These are phyloP conservation scores for Sipha maydis DNA, from an alignment of 2,888 invertebrate species.

Conservation along the genomic window DNA sequence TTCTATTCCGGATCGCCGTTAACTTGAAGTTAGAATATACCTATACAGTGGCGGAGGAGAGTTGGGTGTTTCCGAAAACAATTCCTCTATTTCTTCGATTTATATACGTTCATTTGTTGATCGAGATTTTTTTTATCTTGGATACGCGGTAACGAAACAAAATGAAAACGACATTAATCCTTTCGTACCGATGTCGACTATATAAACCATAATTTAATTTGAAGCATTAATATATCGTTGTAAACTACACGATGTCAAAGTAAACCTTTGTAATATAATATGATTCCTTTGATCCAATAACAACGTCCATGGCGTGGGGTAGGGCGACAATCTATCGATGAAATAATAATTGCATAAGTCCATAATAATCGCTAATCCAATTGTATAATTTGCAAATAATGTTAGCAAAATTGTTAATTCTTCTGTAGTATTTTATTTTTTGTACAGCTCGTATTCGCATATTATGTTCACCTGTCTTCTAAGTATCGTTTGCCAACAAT, in stretches of 20 bases:
- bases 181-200: neutral
- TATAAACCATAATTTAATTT: neutral
- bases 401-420: neutral
- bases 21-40: no score
- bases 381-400: neutral
- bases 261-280: conserved; percentile 37
- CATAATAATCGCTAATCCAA: conserved; percentile 2
- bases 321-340: neutral
- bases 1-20: no score
- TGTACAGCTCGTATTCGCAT: no score
- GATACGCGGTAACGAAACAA: neutral
- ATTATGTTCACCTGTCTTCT: no score
- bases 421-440: no score
- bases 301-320: neutral
- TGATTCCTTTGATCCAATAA: conserved; percentile 24
- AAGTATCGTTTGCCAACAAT: no score
- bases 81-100: neutral
- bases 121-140: no score
- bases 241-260: neutral
- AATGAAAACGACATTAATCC: neutral
- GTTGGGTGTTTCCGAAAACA: neutral
- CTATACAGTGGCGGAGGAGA: no score
- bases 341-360: conserved; percentile 32
- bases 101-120: neutral
- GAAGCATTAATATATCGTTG: neutral